A percentile compares a stretch with the other conserved stretches of the same genome.
phyloP scores from a whole-genome alignment of 2,113 vertebrate genomes.

The Oceanodroma tethys region DNA sequence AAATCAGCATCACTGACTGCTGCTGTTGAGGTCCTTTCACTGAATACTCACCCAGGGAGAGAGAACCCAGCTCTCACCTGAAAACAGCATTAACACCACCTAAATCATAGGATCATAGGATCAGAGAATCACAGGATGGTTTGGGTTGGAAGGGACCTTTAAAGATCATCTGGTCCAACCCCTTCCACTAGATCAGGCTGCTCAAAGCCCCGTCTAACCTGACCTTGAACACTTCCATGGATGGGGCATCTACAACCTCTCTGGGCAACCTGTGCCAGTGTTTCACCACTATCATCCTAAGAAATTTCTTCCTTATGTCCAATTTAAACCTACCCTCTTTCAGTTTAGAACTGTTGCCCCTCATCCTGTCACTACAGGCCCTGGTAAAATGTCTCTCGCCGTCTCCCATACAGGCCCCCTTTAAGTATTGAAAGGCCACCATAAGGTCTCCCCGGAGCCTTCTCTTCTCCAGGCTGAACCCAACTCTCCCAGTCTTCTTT shows the following conservation, averaged over 20 bases:
- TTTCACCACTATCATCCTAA: background rate
- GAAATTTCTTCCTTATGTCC: too few species aligned
- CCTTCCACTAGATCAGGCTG: background rate
- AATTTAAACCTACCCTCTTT: background rate
- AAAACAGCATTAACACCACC: background rate
- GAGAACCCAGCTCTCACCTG: background rate
- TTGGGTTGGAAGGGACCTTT: background rate
- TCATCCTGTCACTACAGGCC: background rate
- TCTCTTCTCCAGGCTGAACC: background rate
- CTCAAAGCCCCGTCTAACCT: background rate
- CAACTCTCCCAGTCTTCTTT: background rate
- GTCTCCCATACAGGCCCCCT: background rate
- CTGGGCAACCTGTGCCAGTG: background rate
- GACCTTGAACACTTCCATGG: background rate
- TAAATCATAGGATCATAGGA: background rate
- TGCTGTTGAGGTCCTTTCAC: background rate
- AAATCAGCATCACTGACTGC: background rate
- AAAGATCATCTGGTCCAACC: background rate
- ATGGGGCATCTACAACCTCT: background rate
- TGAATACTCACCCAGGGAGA: background rate
- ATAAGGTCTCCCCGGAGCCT: background rate
- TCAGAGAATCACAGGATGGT: background rate
- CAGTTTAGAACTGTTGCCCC: background rate
- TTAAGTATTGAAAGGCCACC: accelerated
- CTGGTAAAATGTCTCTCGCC: background rate